Percentiles rank a stretch among this genome's conserved stretches.
phyloP scores from a whole-genome alignment of 2,113 vertebrate genomes.

The Hystrix cristata region DNA sequence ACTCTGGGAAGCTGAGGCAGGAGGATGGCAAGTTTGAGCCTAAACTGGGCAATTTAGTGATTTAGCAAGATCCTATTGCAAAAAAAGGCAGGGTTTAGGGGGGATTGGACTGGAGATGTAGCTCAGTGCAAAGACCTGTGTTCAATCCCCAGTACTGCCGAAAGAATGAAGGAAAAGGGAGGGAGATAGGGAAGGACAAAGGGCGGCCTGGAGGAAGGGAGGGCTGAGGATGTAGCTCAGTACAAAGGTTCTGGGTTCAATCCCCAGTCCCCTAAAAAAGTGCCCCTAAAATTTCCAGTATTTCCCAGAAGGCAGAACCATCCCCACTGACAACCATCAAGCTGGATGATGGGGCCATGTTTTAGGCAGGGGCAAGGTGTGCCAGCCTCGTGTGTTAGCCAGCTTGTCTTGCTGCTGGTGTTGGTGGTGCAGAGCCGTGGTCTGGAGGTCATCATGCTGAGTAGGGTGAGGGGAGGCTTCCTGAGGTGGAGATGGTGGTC shows the following conservation, averaged over 20 bases:
- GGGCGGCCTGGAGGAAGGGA: neutral
- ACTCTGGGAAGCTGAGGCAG: neutral
- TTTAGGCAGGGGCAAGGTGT: neutral
- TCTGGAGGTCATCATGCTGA: neutral
- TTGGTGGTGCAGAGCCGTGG: too few relatives aligned
- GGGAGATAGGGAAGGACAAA: neutral
- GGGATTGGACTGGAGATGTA: neutral
- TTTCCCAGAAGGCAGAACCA: neutral
- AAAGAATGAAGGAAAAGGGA: neutral
- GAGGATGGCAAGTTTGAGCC: neutral
- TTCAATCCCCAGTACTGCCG: neutral
- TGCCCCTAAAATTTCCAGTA: neutral
- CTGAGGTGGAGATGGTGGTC: neutral
- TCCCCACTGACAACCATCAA: neutral
- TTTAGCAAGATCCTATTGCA: neutral
- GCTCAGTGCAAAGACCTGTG: neutral
- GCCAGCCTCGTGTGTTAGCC: neutral
- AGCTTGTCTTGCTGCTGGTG: too few relatives aligned
- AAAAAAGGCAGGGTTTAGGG: neutral
- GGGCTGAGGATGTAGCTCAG: neutral
- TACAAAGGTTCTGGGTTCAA: neutral
- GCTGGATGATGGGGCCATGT: neutral
- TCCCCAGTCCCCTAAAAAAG: neutral
- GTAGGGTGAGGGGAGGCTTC: neutral
- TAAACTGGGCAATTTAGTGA: neutral